Conservation (phyloP, 1,140 invertebrate species). For the Lethrus apterus region DNA sequence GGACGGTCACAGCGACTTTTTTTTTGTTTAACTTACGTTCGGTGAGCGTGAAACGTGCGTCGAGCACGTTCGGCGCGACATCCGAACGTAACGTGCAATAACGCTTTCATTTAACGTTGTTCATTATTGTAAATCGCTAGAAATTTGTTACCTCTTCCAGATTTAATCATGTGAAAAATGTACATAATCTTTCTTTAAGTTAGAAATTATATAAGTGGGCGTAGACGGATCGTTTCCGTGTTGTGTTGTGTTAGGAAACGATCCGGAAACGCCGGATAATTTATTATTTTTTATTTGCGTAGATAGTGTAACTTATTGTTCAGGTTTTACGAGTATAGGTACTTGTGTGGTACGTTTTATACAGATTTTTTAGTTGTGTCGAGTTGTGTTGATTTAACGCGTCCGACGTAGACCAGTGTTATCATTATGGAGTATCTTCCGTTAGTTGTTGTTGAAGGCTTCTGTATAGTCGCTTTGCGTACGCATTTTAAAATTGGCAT, state of each 20-base stretch:
- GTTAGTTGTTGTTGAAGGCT: conserved; percentile 18
- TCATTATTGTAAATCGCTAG: conserved; percentile 38
- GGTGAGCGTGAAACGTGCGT: not conserved
- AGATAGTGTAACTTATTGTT: conserved; percentile 13
- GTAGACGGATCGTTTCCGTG: not conserved
- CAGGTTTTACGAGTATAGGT: conserved; percentile 5
- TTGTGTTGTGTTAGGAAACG: not conserved
- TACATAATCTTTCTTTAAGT: conserved; percentile 11
- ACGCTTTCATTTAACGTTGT: conserved; percentile 29
- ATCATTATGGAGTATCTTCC: conserved; percentile 1
- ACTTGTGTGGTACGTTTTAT: conserved; percentile 5
- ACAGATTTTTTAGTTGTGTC: conserved; percentile 8
- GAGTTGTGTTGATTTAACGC: conserved; percentile 1
- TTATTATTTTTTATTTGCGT: conserved; percentile 11
- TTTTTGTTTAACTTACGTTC: too few relatives aligned
- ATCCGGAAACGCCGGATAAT: not conserved
- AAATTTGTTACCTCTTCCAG: conserved; percentile 14
- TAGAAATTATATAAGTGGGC: not conserved
- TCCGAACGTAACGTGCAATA: conserved; percentile 26
- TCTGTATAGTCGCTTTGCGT: conserved; percentile 29
- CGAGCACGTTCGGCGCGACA: not conserved
- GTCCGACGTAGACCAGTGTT: conserved; percentile 15
- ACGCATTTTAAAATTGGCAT: conserved; percentile 30
- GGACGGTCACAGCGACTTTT: too few relatives aligned
- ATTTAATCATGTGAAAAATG: conserved; percentile 9